These are phyloP conservation scores for Hippocampus abdominalis DNA, from an alignment of 2,113 vertebrate genomes.

Conservation along the genomic window DNA sequence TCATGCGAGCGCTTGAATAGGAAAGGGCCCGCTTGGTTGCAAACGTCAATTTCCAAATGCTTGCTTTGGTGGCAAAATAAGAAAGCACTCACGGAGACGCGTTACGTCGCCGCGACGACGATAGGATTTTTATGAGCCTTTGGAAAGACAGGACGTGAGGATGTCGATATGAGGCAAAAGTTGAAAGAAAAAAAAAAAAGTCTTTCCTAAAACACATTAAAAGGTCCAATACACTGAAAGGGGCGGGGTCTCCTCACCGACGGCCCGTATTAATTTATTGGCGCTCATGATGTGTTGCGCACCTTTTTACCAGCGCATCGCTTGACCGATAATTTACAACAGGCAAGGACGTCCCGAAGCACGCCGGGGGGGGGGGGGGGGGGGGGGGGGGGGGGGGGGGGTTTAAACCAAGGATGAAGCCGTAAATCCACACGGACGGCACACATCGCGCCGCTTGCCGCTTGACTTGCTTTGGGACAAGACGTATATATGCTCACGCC, in stretches of 20 bases:
- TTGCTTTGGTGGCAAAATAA: background rate
- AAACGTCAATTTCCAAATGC: slow-evolving; percentile 44
- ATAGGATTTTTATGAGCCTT: slow-evolving; percentile 2
- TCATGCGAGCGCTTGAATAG: slow-evolving; percentile 55
- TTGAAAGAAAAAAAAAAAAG: background rate
- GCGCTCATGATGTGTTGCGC: background rate
- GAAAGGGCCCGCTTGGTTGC: slow-evolving; percentile 46
- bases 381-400: slow-evolving; percentile 4
- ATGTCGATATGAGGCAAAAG: background rate
- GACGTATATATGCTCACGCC: background rate
- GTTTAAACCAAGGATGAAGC: slow-evolving; percentile 15
- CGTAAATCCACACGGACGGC: slow-evolving; percentile 21
- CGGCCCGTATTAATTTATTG: background rate
- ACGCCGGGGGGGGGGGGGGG: slow-evolving; percentile 11
- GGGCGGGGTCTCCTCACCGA: background rate
- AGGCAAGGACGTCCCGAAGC: background rate
- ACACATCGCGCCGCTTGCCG: background rate
- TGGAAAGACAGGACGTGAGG: background rate
- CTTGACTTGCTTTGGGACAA: background rate
- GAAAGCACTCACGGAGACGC: background rate
- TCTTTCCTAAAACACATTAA: too few species aligned
- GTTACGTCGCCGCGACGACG: background rate
- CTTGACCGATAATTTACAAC: background rate
- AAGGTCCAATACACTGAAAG: background rate
- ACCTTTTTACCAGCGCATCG: background rate